These are phyloP conservation scores for Anthrax anthrax DNA, from an alignment of 2,888 invertebrate species.

Conservation along the genomic window DNA sequence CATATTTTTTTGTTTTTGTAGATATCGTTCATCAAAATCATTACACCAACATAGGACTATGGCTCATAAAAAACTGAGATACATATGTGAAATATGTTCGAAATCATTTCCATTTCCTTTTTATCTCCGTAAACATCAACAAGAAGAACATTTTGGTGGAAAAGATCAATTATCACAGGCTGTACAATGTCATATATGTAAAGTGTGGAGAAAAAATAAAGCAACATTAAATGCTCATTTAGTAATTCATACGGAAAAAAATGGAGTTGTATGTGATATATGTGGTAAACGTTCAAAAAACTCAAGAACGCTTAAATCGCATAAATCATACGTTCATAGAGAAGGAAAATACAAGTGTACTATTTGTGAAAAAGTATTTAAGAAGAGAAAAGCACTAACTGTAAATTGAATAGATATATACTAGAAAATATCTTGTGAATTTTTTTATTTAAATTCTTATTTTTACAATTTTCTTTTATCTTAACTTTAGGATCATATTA, in stretches of 20 bases:
- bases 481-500: constrained; percentile 35
- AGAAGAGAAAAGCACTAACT: constrained; percentile 11
- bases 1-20: neutral
- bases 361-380: constrained; percentile 16
- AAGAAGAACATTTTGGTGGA: constrained; percentile 13
- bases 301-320: constrained; percentile 14
- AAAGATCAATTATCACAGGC: constrained; percentile 11
- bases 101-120: constrained; percentile 13
- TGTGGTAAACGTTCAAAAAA: constrained; percentile 16
- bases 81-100: constrained; percentile 15
- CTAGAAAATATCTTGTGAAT: no score
- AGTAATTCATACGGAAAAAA: constrained; percentile 12
- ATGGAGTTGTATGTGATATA: constrained; percentile 11
- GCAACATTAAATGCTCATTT: constrained; percentile 14
- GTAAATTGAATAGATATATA: no score
- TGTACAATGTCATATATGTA: constrained; percentile 14
- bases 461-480: no score
- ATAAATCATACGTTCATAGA: constrained; percentile 16
- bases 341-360: constrained; percentile 14
- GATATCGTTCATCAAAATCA: constrained; percentile 13
- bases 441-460: constrained; percentile 1
- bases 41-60: constrained; percentile 10
- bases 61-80: constrained; percentile 8
- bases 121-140: constrained; percentile 13
- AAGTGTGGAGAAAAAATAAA: constrained; percentile 15